These are phyloP conservation scores for Hirtodrosophila alboralis DNA, from an alignment of 2,888 invertebrate species.

Conservation along the genomic window DNA sequence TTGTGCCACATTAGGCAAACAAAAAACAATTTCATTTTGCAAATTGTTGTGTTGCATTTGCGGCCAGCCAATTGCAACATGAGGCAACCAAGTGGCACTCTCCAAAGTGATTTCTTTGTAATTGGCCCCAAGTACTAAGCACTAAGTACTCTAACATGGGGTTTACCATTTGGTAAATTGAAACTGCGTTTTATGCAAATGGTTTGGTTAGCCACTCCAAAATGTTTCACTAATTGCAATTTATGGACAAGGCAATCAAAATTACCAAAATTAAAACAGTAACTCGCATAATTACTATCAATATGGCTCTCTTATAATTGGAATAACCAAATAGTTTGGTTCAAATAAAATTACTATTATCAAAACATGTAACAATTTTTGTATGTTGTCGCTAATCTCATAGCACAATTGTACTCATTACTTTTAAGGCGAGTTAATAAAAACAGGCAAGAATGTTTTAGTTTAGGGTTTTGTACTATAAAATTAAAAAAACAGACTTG, in stretches of 20 bases:
- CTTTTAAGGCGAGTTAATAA: too few species aligned
- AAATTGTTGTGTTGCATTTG: conserved; percentile 65
- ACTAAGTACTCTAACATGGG: conserved; percentile 31
- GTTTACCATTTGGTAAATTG: conserved; percentile 49
- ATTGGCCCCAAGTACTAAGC: conserved; percentile 41
- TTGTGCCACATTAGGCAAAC: conserved; percentile 34
- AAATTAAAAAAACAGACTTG: too few species aligned
- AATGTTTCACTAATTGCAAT: conserved; percentile 53
- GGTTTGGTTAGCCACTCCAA: conserved; percentile 25
- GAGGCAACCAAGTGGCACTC: conserved; percentile 22
- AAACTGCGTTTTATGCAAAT: conserved; percentile 56
- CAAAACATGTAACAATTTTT: background rate
- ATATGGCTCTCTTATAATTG: conserved; percentile 3
- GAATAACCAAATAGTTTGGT: conserved; percentile 1
- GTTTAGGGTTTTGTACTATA: too few species aligned
- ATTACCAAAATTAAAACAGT: conserved; percentile 30
- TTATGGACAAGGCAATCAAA: conserved; percentile 40
- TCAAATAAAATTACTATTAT: background rate
- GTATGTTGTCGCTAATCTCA: background rate
- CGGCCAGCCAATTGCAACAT: conserved; percentile 34
- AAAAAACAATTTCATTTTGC: conserved; percentile 72
- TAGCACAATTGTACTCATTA: too few species aligned
- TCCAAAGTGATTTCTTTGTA: conserved; percentile 55
- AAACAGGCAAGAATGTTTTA: too few species aligned
- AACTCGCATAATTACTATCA: conserved; percentile 28